Evolutionary conservation across 2,888 invertebrate species (phyloP).

Genomic region (Hirtodrosophila alboralis): DNA sequence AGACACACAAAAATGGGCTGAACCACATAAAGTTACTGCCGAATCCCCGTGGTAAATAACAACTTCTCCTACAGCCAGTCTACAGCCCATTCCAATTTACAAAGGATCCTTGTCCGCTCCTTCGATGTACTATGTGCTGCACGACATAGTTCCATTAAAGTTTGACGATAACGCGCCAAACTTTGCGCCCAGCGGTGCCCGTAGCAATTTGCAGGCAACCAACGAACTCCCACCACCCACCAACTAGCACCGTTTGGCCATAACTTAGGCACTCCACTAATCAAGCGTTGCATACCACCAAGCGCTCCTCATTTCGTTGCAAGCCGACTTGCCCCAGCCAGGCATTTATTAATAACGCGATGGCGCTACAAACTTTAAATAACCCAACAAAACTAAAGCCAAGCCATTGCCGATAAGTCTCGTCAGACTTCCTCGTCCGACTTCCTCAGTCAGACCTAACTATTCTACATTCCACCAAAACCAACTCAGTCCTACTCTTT

Average conservation of each 20-base stretch:
- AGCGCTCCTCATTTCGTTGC: background rate
- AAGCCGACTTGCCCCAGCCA: background rate
- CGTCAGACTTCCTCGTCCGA: slow-evolving; percentile 6
- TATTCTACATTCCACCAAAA: background rate
- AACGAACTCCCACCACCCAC: too few relatives aligned
- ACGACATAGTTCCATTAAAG: slow-evolving; percentile 69
- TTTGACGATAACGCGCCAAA: slow-evolving; percentile 67
- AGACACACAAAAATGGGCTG: slow-evolving; percentile 7
- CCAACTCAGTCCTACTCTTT: background rate
- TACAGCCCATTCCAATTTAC: too few relatives aligned
- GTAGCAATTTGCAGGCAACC: slow-evolving; percentile 55
- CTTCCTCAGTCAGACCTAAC: slow-evolving; percentile 1
- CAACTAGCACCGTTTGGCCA: slow-evolving; percentile 22
- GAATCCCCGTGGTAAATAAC: too few relatives aligned
- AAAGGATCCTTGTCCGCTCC: background rate
- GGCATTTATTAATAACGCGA: slow-evolving; percentile 67
- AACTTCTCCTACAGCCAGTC: too few relatives aligned
- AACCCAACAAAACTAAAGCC: slow-evolving; percentile 40
- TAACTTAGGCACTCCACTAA: slow-evolving; percentile 61
- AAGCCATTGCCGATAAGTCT: slow-evolving; percentile 13
- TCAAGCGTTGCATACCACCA: slow-evolving; percentile 56
- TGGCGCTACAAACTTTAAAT: slow-evolving; percentile 55
- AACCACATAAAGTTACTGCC: slow-evolving; percentile 9
- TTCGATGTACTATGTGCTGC: slow-evolving; percentile 39
- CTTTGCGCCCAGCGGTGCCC: slow-evolving; percentile 57